Evolutionary conservation across 2,888 invertebrate genomes (phyloP).

Genomic region (Ectemnius cavifrons): DNA sequence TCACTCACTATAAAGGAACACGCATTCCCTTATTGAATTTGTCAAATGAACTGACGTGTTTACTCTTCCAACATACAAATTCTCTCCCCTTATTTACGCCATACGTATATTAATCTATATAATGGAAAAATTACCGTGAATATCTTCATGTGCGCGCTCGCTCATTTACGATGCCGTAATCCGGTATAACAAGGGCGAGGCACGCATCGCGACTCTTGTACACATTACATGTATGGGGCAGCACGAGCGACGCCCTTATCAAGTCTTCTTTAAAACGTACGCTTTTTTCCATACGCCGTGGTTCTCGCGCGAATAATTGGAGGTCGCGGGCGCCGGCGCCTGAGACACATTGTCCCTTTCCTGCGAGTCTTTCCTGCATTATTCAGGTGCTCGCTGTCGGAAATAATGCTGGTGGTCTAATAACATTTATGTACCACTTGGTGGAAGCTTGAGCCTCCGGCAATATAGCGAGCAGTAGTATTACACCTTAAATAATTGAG

Average conservation of each 20-base stretch:
- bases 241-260: slow-evolving; percentile 22
- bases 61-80: no score
- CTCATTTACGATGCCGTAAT: slow-evolving; percentile 32
- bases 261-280: neutral
- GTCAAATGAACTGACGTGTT: no score
- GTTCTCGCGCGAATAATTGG: neutral
- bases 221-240: neutral
- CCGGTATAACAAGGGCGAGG: slow-evolving; percentile 31
- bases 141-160: slow-evolving; percentile 22
- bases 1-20: no score
- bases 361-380: slow-evolving; percentile 1
- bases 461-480: no score
- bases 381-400: neutral
- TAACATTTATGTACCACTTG: neutral
- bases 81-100: neutral
- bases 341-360: neutral
- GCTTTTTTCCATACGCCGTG: neutral
- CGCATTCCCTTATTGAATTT: no score
- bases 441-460: no score
- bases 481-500: no score
- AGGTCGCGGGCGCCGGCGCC: neutral
- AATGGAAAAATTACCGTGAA: slow-evolving; percentile 41
- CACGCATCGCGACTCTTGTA: slow-evolving; percentile 29
- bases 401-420: neutral
- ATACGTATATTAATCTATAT: slow-evolving; percentile 1